phyloP scores from a whole-genome alignment of 2,113 vertebrate species.

The Cichladusa arquata region DNA sequence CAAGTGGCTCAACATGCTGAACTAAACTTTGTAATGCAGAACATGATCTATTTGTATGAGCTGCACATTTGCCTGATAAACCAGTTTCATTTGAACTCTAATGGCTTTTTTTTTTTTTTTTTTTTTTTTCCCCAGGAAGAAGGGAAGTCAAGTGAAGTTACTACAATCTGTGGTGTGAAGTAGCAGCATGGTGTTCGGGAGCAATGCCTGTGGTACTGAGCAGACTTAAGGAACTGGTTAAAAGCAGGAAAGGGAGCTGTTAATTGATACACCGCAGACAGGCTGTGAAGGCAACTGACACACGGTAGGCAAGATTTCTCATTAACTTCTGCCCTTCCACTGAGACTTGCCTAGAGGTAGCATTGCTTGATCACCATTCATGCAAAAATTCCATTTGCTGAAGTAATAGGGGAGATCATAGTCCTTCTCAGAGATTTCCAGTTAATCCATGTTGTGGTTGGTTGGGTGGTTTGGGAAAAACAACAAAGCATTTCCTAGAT shows the following conservation, averaged over 20 bases:
- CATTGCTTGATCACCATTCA: rapidly evolving
- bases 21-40: neutral
- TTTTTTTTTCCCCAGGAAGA: neutral
- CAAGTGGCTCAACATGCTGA: neutral
- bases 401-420: neutral
- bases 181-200: neutral
- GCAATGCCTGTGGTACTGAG: neutral
- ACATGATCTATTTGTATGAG: neutral
- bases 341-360: neutral
- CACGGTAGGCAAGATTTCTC: neutral
- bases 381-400: neutral
- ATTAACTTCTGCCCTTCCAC: neutral
- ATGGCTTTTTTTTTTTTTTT: too few relatives aligned
- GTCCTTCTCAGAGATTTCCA: neutral
- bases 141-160: neutral
- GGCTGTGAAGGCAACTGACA: neutral
- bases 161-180: neutral
- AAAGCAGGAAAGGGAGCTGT: neutral
- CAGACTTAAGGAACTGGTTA: neutral
- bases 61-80: neutral
- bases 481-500: neutral
- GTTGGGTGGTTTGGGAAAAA: neutral
- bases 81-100: neutral
- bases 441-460: neutral
- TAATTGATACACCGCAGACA: neutral